Base-by-base conservation (phyloP, 2,888 invertebrate species). In the Polymixis lichenea region DNA sequence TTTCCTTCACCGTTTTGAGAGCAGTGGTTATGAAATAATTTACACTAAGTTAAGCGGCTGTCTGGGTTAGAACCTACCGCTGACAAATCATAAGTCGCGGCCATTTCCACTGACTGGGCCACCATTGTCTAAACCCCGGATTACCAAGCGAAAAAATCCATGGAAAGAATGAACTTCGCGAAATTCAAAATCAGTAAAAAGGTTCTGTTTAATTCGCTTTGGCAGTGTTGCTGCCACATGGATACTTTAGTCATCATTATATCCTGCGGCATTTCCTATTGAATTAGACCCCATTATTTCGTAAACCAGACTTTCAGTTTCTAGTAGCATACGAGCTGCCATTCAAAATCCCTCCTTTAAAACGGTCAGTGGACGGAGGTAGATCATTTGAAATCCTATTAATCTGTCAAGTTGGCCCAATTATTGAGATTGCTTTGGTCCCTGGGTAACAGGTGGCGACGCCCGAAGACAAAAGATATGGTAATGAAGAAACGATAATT, bases 391-490 rank as follows among this genome's bases (percentile, higher is more conserved):
- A 46, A 72, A 70, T 56, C 43, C 8, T 56, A 78, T 81, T 78
- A 75, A 76, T 62, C 73, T 81, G 80, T 66, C 81, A 84, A 60
- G 32, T 71, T 62, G 64, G 19, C 56, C 13, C 58, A 78, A 83
- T 83, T 60, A 68, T 80, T 71, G 25, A 64, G 55, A 70, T 80
- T 43, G 32, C 53, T 69, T 66, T 11, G 61, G 67, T 64, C 49
- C 56, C 62, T 25, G 58, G 62, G 62, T 72, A 84, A 78, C 82
- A 83, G 78, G 72, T 83, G 82, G 86, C 66, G 55, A 72, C 2
- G 85, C 78, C 85, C 25, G 72, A 32, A 82, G 83, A 55, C 38
- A 61, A 58, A 70, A 49, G 8, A 46, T 82, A 82, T 83, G 82
- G 32, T 82, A 85, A 85, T 82, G 55, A 67, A 25, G 68, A 61